These are phyloP conservation scores for Ceratina calcarata DNA, from an alignment of 1,140 invertebrate species.

Conservation along the genomic window DNA sequence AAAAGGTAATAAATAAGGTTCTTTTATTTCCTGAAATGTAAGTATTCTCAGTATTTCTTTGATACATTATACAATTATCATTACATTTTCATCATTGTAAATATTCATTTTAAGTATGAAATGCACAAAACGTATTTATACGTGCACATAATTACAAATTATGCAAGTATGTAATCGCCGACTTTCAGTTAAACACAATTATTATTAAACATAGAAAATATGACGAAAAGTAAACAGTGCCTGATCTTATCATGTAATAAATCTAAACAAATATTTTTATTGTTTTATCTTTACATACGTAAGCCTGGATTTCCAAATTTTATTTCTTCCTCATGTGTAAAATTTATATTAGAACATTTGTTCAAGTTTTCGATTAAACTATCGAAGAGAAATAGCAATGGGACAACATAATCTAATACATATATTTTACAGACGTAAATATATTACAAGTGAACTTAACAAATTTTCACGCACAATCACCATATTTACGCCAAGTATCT, in stretches of 20 bases:
- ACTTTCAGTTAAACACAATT: too few species aligned
- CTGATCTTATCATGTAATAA: neutral
- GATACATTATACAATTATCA: neutral
- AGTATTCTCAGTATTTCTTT: neutral
- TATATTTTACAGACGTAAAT: constrained; percentile 54
- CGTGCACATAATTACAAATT: neutral
- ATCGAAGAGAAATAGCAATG: neutral
- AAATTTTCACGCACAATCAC: constrained; percentile 24
- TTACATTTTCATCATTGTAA: neutral
- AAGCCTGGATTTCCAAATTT: too few species aligned
- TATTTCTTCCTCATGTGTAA: too few species aligned
- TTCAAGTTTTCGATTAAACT: neutral
- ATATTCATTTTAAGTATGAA: neutral
- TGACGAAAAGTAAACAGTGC: neutral
- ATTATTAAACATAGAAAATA: neutral
- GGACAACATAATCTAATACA: constrained; percentile 20
- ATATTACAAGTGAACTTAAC: constrained; percentile 37
- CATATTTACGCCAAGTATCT: constrained; percentile 54
- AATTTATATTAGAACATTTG: too few species aligned
- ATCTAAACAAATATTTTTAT: neutral
- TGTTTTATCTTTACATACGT: neutral
- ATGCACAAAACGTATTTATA: too few species aligned
- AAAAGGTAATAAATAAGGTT: constrained; percentile 4
- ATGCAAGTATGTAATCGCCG: neutral
- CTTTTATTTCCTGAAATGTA: neutral